These are phyloP conservation scores for Eupithecia tripunctaria DNA, from an alignment of 2,888 invertebrate genomes.

Conservation along the genomic window DNA sequence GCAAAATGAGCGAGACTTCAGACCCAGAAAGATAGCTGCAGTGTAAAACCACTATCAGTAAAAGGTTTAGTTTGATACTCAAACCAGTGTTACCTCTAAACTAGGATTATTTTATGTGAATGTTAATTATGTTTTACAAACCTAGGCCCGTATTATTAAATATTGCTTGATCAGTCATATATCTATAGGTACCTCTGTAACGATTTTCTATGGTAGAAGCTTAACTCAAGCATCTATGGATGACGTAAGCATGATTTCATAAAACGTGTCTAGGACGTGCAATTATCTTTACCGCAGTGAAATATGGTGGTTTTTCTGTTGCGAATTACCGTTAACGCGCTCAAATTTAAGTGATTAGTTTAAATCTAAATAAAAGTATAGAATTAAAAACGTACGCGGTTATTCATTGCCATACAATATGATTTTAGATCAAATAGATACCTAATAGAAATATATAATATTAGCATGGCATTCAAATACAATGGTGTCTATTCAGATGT, in stretches of 20 bases:
- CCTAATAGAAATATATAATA: background rate
- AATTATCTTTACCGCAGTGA: slow-evolving; percentile 18
- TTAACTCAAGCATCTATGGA: too few species aligned
- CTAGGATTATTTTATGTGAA: slow-evolving; percentile 14
- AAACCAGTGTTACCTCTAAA: slow-evolving; percentile 30
- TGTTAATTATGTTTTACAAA: background rate
- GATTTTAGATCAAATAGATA: background rate
- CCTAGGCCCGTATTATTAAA: too few species aligned
- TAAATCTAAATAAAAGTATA: background rate
- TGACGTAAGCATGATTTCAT: too few species aligned
- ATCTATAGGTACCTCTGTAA: too few species aligned
- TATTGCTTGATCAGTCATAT: too few species aligned
- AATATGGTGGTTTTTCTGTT: background rate
- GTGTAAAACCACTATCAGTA: background rate
- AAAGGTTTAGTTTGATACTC: slow-evolving; percentile 28
- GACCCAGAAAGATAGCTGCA: too few species aligned
- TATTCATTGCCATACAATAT: background rate
- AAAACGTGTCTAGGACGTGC: slow-evolving; percentile 14
- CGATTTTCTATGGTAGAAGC: too few species aligned
- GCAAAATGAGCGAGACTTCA: too few species aligned
- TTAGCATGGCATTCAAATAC: slow-evolving; percentile 15
- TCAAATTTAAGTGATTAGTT: background rate
- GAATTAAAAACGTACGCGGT: background rate
- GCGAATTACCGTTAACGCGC: background rate
- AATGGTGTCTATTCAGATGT: too few species aligned